Percentiles rank a stretch among this genome's conserved stretches.
Evolutionary conservation across 2,113 vertebrate genomes (phyloP).

Genomic region (Burhinus oedicnemus): DNA sequence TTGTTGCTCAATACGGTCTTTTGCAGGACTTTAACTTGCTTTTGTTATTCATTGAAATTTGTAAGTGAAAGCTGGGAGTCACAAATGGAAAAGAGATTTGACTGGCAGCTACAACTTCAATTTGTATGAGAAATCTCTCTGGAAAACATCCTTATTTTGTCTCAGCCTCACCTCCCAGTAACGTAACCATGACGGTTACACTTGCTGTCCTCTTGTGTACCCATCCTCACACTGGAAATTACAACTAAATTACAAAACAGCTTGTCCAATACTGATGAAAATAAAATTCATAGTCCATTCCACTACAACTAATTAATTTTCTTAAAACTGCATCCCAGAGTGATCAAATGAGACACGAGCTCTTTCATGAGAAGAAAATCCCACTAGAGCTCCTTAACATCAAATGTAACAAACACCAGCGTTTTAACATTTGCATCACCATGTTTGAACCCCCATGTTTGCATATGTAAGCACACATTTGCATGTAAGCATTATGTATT

Average conservation of each 20-base stretch:
- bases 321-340: slow-evolving; percentile 19
- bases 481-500: slow-evolving; percentile 41
- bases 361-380: slow-evolving; percentile 52
- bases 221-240: slow-evolving; percentile 4
- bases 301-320: slow-evolving; percentile 51
- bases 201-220: neutral
- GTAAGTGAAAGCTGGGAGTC: neutral
- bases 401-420: slow-evolving; percentile 34
- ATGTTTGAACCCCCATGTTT: slow-evolving; percentile 4
- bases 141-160: slow-evolving; percentile 18
- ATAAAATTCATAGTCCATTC: slow-evolving; percentile 34
- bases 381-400: slow-evolving; percentile 32
- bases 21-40: neutral
- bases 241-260: slow-evolving; percentile 4
- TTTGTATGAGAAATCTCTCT: slow-evolving; percentile 25
- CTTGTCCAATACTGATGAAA: neutral
- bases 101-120: slow-evolving; percentile 33
- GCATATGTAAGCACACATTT: slow-evolving; percentile 25
- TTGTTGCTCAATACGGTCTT: neutral
- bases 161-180: neutral
- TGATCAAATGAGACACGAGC: slow-evolving; percentile 47
- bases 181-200: neutral
- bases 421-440: neutral
- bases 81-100: slow-evolving; percentile 11
- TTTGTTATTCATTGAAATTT: slow-evolving; percentile 46